phyloP scores from a whole-genome alignment of 2,797 vertebrate genomes.

The Otus scops region DNA sequence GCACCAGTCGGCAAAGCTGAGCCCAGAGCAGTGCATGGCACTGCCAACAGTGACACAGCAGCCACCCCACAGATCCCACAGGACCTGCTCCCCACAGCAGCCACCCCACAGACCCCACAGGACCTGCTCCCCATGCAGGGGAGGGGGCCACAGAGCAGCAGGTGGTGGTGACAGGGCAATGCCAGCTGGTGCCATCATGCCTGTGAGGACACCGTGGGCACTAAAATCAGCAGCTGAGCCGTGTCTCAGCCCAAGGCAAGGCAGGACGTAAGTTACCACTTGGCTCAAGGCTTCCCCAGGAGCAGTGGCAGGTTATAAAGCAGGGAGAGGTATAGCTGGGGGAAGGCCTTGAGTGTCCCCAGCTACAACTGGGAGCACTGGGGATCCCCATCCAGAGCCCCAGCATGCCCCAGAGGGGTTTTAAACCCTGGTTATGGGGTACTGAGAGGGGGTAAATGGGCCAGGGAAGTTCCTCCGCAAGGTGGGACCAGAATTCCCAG shows the following conservation, averaged over 20 bases:
- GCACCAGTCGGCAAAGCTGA: neutral
- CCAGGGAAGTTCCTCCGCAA: neutral
- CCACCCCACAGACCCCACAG: rapidly evolving
- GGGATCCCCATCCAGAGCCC: neutral
- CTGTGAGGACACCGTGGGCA: neutral
- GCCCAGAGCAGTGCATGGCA: neutral
- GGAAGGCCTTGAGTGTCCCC: neutral
- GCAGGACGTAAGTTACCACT: neutral
- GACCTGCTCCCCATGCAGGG: neutral
- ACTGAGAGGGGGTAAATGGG: neutral
- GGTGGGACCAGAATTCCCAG: neutral
- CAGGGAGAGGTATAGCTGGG: neutral
- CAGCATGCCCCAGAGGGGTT: neutral
- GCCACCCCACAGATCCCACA: neutral
- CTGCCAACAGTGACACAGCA: neutral
- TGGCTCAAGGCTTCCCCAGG: rapidly evolving
- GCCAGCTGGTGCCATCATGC: neutral
- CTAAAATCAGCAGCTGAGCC: neutral
- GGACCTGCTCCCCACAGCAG: neutral
- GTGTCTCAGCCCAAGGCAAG: neutral
- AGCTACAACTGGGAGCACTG: neutral
- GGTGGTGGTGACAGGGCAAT: neutral
- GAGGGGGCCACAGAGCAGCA: neutral
- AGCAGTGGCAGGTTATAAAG: neutral
- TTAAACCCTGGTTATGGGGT: neutral